These are phyloP conservation scores for Pterophyllum scalare DNA, from an alignment of 2,113 vertebrate genomes.

Conservation along the genomic window DNA sequence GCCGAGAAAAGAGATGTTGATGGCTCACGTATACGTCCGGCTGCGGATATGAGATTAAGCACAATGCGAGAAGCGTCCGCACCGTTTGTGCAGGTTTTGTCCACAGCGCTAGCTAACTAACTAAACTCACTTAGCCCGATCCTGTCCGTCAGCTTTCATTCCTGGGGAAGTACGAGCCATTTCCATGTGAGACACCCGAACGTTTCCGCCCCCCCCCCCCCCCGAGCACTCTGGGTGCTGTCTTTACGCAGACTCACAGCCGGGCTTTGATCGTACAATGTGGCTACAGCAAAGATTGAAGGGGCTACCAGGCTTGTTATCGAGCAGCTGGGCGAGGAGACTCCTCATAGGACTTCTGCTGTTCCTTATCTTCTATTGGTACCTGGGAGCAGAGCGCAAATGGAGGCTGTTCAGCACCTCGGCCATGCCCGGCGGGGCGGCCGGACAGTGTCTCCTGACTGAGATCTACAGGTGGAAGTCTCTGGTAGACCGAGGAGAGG, in stretches of 20 bases:
- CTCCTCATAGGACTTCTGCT: slow-evolving; percentile 85
- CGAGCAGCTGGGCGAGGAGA: slow-evolving; percentile 93
- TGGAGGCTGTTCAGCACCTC: slow-evolving; percentile 77
- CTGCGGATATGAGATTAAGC: neutral
- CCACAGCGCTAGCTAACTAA: slow-evolving; percentile 17
- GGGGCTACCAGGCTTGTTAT: slow-evolving; percentile 92
- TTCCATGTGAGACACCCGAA: neutral
- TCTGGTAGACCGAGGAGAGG: slow-evolving; percentile 74
- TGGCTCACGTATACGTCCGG: fast-evolving
- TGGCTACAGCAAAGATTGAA: slow-evolving; percentile 96
- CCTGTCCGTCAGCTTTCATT: neutral
- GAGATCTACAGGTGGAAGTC: slow-evolving; percentile 86
- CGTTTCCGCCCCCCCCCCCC: too few relatives aligned
- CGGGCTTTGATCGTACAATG: slow-evolving; percentile 55
- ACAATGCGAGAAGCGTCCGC: slow-evolving; percentile 19
- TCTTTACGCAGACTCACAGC: neutral
- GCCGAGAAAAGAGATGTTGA: fast-evolving
- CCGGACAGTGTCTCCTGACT: slow-evolving; percentile 84
- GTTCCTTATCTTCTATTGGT: slow-evolving; percentile 90
- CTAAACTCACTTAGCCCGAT: slow-evolving; percentile 28
- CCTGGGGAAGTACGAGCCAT: neutral
- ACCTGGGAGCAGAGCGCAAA: slow-evolving; percentile 81
- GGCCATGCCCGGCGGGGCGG: slow-evolving; percentile 75
- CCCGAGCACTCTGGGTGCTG: neutral
- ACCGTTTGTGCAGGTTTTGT: neutral